Percentiles rank a stretch among this genome's conserved stretches.
phyloP scores from a whole-genome alignment of 2,888 invertebrate species.

The Octodonta nipae region DNA sequence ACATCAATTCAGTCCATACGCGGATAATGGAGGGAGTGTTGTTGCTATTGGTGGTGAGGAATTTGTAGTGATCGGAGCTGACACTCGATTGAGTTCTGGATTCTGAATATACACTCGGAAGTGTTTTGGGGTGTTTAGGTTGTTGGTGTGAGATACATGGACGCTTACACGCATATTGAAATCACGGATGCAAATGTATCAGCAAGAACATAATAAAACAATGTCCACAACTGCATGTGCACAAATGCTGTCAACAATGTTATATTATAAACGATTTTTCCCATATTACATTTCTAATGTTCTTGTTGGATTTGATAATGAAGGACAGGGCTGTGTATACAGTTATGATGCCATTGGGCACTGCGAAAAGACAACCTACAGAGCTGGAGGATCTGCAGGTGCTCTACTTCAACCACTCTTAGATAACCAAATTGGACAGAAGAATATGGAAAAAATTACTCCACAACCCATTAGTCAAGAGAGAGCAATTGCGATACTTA shows the following conservation, averaged over 20 bases:
- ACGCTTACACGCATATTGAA: conserved; percentile 73
- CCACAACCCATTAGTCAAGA: conserved; percentile 57
- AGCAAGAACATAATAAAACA: conserved; percentile 82
- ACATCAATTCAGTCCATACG: too few relatives aligned
- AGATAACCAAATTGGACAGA: conserved; percentile 88
- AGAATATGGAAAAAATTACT: conserved; percentile 66
- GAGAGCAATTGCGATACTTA: conserved; percentile 70
- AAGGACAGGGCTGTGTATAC: conserved; percentile 89
- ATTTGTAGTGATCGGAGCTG: conserved; percentile 88
- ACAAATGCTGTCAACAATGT: conserved; percentile 88
- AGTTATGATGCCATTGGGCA: conserved; percentile 97
- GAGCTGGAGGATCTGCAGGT: conserved; percentile 84
- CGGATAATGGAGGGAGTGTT: too few relatives aligned
- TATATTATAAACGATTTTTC: conserved; percentile 95
- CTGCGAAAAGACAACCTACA: conserved; percentile 69
- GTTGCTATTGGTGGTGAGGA: conserved; percentile 93
- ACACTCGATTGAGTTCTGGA: conserved; percentile 83
- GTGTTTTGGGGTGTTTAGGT: conserved; percentile 86
- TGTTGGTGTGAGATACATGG: conserved; percentile 96
- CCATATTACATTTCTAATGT: conserved; percentile 95
- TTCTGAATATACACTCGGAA: conserved; percentile 82
- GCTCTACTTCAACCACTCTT: conserved; percentile 84
- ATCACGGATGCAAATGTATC: conserved; percentile 87
- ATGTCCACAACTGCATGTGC: conserved; percentile 89
- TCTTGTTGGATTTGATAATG: conserved; percentile 81